A percentile compares a stretch with the other conserved stretches of the same genome.
Conservation (phyloP, 2,888 invertebrate genomes). For the Philonicus albiceps region DNA sequence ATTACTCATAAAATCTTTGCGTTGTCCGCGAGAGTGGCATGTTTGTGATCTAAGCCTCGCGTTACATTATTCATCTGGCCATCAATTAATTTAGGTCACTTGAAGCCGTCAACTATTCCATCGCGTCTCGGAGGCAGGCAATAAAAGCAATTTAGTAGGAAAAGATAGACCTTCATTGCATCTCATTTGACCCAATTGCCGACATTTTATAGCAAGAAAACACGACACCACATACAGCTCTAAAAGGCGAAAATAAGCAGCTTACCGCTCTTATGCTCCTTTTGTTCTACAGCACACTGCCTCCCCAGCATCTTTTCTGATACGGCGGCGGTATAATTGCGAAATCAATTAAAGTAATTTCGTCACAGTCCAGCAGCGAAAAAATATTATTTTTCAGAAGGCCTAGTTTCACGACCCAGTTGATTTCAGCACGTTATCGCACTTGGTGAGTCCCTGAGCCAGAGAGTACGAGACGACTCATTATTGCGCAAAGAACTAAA, state of each 20-base stretch:
- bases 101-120: background rate
- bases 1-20: constrained; percentile 18
- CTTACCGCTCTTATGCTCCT: background rate
- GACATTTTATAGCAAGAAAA: background rate
- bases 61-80: constrained; percentile 11
- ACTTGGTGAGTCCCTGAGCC: background rate
- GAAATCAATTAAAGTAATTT: constrained; percentile 15
- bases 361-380: background rate
- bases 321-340: background rate
- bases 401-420: background rate
- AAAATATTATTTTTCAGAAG: background rate
- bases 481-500: background rate
- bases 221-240: background rate
- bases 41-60: background rate
- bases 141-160: background rate
- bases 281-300: background rate
- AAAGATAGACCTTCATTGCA: background rate
- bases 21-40: background rate
- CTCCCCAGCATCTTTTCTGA: background rate
- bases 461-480: background rate
- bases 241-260: background rate
- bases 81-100: constrained; percentile 32
- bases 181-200: constrained; percentile 30
- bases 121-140: background rate
- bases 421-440: background rate